Percentiles rank a stretch among this genome's conserved stretches.
These are phyloP conservation scores for Lipophrys pholis DNA, from an alignment of 2,113 vertebrate genomes.

Conservation along the genomic window DNA sequence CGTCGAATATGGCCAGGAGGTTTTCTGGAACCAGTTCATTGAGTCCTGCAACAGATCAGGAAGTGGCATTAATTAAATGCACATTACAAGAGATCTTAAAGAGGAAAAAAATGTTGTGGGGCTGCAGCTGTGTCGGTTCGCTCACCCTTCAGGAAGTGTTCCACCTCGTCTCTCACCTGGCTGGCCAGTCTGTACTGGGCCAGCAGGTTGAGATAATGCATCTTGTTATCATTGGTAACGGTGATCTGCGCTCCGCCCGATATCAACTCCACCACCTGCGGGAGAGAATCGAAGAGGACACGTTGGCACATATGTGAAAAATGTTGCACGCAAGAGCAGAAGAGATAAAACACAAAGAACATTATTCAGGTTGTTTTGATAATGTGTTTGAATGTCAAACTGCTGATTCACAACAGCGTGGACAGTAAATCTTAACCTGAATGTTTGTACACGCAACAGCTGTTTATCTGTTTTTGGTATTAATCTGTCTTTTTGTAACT, in stretches of 20 bases:
- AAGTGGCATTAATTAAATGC: constrained; percentile 24
- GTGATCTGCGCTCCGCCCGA: constrained; percentile 93
- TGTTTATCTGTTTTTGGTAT: too few species aligned
- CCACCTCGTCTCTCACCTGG: constrained; percentile 97
- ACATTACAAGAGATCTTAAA: constrained; percentile 30
- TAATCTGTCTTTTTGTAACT: too few species aligned
- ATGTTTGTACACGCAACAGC: too few species aligned
- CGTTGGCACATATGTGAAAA: not conserved
- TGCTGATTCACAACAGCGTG: not conserved
- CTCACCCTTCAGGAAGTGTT: constrained; percentile 98
- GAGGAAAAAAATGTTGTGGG: not conserved
- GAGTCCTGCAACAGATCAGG: constrained; percentile 86
- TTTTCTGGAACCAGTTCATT: constrained; percentile 98
- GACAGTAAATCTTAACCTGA: too few species aligned
- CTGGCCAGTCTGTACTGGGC: constrained; percentile 94
- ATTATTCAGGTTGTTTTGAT: not conserved
- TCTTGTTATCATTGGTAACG: constrained; percentile 97
- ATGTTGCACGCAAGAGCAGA: not conserved
- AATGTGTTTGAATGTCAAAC: not conserved
- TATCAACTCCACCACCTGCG: constrained; percentile 93
- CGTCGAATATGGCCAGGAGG: constrained; percentile 98
- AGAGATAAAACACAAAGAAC: not conserved
- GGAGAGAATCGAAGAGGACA: constrained; percentile 6
- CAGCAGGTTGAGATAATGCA: constrained; percentile 96
- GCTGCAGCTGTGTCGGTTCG: constrained; percentile 23